A percentile compares a stretch with the other conserved stretches of the same genome.
Evolutionary conservation across 2,113 vertebrate species (phyloP).

Genomic region (Erpornis zantholeuca): DNA sequence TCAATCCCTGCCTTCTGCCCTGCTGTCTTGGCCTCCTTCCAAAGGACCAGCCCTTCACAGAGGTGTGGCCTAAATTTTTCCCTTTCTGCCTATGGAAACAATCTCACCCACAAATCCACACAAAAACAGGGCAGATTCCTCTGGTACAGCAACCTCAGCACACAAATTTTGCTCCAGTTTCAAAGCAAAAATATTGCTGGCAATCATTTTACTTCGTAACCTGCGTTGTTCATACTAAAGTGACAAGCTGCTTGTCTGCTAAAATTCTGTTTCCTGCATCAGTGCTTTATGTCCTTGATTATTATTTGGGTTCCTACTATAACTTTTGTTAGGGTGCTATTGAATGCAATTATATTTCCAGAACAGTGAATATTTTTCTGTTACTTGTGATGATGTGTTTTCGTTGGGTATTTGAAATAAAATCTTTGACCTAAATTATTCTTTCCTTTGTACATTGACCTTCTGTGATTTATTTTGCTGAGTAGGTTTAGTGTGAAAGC

Average conservation of each 20-base stretch:
- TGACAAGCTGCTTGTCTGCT: background rate
- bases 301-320: background rate
- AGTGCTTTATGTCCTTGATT: background rate
- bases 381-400: background rate
- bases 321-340: background rate
- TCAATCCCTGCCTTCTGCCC: background rate
- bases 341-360: background rate
- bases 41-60: background rate
- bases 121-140: background rate
- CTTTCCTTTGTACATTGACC: background rate
- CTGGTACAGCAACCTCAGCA: too few species aligned
- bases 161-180: background rate
- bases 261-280: background rate
- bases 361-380: background rate
- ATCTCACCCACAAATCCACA: background rate
- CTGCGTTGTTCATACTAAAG: background rate
- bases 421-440: background rate
- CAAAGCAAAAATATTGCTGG: background rate
- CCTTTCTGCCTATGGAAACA: rapidly evolving
- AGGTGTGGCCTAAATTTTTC: background rate
- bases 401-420: background rate
- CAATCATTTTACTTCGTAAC: background rate
- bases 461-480: background rate
- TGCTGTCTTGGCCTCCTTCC: background rate
- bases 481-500: background rate